Evolutionary conservation across 1,140 invertebrate genomes (phyloP).

Genomic region (Pomphorhynchus laevis): DNA sequence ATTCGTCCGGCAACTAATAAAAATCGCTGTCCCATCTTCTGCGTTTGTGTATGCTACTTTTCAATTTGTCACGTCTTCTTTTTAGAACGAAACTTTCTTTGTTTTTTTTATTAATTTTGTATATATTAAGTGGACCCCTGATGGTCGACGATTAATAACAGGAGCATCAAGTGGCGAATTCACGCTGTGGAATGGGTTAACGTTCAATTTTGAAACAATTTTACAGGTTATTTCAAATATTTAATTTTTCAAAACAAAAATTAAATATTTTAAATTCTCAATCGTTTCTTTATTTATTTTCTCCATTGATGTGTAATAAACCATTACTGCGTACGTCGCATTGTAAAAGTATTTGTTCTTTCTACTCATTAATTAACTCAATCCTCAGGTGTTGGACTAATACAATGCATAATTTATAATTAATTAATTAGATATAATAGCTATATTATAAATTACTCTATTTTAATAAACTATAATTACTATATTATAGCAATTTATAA

Average conservation of each 20-base stretch:
- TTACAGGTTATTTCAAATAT: constrained; percentile 35
- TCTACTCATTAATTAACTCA: no score
- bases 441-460: no score
- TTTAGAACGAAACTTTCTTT: background rate
- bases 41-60: constrained; percentile 42
- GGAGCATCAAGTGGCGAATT: constrained; percentile 95
- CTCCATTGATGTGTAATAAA: no score
- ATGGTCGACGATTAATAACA: constrained; percentile 72
- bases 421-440: no score
- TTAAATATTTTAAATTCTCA: background rate
- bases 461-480: no score
- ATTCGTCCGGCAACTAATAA: constrained; percentile 96
- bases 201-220: constrained; percentile 99
- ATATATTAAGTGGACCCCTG: constrained; percentile 49
- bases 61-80: constrained; percentile 12
- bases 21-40: constrained; percentile 92
- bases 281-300: background rate
- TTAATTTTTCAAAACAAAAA: background rate
- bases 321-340: no score
- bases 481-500: no score
- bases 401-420: no score
- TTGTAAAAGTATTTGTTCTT: no score
- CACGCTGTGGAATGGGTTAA: constrained; percentile 93
- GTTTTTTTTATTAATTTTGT: constrained; percentile 4
- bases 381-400: no score